Evolutionary conservation across 2,113 vertebrate genomes (phyloP).

Genomic region (rabbit (Oryctolagus cuniculus)): DNA sequence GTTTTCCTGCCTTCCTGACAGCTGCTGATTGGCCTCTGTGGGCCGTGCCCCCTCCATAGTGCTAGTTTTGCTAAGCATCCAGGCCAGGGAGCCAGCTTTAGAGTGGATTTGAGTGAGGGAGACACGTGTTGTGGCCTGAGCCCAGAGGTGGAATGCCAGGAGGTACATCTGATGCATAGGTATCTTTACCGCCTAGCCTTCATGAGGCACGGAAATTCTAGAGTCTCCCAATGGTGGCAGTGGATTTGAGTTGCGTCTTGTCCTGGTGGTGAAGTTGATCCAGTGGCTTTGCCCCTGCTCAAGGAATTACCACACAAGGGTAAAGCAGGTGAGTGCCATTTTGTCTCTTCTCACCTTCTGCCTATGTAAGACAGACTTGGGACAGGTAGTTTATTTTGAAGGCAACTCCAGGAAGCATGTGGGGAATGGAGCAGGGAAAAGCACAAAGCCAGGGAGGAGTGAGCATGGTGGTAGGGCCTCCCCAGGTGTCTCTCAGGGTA

Average conservation of each 20-base stretch:
- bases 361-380: background rate
- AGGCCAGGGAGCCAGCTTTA: background rate
- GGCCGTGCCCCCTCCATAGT: too few species aligned
- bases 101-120: background rate
- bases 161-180: background rate
- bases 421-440: background rate
- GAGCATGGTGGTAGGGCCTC: too few species aligned
- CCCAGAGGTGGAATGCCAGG: background rate
- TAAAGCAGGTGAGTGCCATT: background rate
- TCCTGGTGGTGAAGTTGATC: too few species aligned
- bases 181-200: background rate
- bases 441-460: accelerated
- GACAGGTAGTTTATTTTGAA: background rate
- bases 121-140: too few species aligned
- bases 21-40: too few species aligned
- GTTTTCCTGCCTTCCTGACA: too few species aligned
- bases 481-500: accelerated
- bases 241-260: background rate
- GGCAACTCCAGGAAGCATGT: background rate
- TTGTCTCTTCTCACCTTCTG: background rate
- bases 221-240: too few species aligned
- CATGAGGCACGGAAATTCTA: background rate
- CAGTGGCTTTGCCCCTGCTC: background rate
- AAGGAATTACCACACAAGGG: background rate
- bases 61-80: too few species aligned